Evolutionary conservation across 2,888 invertebrate species (phyloP).

Genomic region (Ptycholaimellus sp.): DNA sequence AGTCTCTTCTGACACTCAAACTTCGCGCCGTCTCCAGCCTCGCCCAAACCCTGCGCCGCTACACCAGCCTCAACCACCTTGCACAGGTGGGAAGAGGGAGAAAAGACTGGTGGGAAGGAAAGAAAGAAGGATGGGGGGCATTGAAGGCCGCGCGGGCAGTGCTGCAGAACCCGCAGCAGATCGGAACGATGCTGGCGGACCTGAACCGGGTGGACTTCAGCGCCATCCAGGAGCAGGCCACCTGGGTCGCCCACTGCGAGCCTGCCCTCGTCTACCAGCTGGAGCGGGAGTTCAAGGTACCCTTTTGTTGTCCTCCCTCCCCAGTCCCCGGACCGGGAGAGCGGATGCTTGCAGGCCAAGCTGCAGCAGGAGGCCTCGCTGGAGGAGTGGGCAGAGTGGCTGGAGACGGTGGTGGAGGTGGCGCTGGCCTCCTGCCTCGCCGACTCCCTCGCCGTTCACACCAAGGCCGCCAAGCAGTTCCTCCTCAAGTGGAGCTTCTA

Average conservation of each 20-base stretch:
- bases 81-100: no score
- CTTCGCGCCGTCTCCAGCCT: slow-evolving; percentile 59
- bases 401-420: slow-evolving; percentile 68
- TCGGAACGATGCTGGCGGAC: slow-evolving; percentile 83
- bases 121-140: no score
- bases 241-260: slow-evolving; percentile 91
- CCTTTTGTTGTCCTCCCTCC: slow-evolving; percentile 16
- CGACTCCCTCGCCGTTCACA: slow-evolving; percentile 37
- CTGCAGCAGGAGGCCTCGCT: slow-evolving; percentile 55
- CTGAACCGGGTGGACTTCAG: slow-evolving; percentile 90
- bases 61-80: slow-evolving; percentile 85
- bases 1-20: slow-evolving; percentile 54
- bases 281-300: slow-evolving; percentile 58
- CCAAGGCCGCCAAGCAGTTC: slow-evolving; percentile 65
- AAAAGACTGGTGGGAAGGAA: no score
- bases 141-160: slow-evolving; percentile 61
- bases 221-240: slow-evolving; percentile 67
- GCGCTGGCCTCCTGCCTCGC: slow-evolving; percentile 64
- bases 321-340: background rate
- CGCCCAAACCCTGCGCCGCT: slow-evolving; percentile 73
- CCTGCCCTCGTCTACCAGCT: slow-evolving; percentile 55
- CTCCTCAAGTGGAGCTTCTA: slow-evolving; percentile 96
- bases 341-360: slow-evolving; percentile 39
- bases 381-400: slow-evolving; percentile 93
- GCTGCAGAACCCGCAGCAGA: slow-evolving; percentile 73